Conservation (phyloP, 2,888 invertebrate genomes). For the Amiota mariae region DNA sequence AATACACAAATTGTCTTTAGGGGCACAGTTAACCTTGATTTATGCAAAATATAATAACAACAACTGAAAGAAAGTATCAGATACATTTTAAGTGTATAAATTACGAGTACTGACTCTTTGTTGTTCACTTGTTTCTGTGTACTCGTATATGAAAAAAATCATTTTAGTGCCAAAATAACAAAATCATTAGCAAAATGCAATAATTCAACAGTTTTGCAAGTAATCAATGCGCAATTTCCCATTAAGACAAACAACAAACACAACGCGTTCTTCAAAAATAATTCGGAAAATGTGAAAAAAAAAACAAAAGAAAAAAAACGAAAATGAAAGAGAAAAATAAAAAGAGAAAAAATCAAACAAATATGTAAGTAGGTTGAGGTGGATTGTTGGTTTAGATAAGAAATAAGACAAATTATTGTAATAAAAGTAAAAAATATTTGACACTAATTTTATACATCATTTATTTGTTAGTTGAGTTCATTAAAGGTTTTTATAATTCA, state of each 20-base stretch:
- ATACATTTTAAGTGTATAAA: neutral
- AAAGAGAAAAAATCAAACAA: neutral
- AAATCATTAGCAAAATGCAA: constrained; percentile 44
- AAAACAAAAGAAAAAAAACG: neutral
- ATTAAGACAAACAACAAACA: neutral
- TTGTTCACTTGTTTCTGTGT: neutral
- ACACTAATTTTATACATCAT: too few relatives aligned
- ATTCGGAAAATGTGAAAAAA: neutral
- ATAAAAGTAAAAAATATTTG: neutral
- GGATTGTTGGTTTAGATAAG: neutral
- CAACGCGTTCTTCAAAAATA: too few relatives aligned
- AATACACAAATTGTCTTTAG: neutral
- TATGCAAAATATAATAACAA: constrained; percentile 3
- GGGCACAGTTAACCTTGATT: constrained; percentile 24
- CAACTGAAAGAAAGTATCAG: neutral
- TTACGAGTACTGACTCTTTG: neutral
- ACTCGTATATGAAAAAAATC: constrained; percentile 35
- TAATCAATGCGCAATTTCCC: constrained; percentile 16
- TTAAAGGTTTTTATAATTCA: too few relatives aligned
- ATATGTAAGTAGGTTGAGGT: neutral
- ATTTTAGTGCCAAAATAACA: constrained; percentile 55
- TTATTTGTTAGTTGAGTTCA: too few relatives aligned
- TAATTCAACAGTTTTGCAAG: constrained; percentile 8
- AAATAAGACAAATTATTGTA: too few relatives aligned
- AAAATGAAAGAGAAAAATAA: neutral